phyloP scores from a whole-genome alignment of 1,140 invertebrate species.

The Sitophilus oryzae region DNA sequence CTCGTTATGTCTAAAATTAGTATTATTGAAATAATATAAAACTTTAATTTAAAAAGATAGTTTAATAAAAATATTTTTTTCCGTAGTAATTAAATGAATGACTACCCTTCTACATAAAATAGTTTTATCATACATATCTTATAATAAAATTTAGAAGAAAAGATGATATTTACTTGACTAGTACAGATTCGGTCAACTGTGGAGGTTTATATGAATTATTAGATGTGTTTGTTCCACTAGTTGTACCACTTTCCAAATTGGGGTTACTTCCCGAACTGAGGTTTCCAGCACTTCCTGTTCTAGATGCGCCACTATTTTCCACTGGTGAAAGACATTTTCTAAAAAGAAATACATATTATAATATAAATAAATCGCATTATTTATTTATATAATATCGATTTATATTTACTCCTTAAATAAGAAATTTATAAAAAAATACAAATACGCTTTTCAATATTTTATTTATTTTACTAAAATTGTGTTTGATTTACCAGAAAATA shows the following conservation, averaged over 20 bases:
- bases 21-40: not conserved
- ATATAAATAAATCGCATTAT: too few species aligned
- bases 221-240: constrained; percentile 42
- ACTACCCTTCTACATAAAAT: too few species aligned
- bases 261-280: constrained; percentile 49
- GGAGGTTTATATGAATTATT: constrained; percentile 47
- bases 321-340: constrained; percentile 47
- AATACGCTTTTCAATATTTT: too few species aligned
- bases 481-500: too few species aligned
- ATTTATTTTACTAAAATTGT: too few species aligned
- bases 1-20: constrained; percentile 58
- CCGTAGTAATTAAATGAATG: too few species aligned
- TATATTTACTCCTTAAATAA: too few species aligned
- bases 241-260: constrained; percentile 48
- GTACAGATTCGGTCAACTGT: constrained; percentile 58
- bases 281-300: constrained; percentile 54
- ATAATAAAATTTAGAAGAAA: not conserved
- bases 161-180: constrained; percentile 40
- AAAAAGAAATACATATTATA: too few species aligned
- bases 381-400: too few species aligned
- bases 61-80: constrained; percentile 2
- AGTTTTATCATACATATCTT: not conserved
- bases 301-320: constrained; percentile 48
- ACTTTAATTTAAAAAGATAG: not conserved
- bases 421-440: too few species aligned